These are phyloP conservation scores for Drosophila quadrilineata DNA, from an alignment of 1,140 invertebrate species.

Conservation along the genomic window DNA sequence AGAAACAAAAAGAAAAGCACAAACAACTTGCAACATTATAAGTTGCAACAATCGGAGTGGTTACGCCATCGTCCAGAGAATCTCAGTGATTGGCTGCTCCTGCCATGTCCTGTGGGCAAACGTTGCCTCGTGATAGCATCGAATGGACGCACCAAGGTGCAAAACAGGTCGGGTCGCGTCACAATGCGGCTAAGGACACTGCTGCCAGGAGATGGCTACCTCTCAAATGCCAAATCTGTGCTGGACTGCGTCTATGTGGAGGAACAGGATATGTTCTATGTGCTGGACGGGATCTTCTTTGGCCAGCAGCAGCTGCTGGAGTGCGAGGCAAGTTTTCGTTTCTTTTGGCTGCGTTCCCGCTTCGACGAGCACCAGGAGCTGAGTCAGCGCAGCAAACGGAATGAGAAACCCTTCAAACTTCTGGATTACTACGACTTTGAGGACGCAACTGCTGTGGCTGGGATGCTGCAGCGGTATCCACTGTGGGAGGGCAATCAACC, in stretches of 20 bases:
- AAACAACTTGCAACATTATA: slow-evolving; percentile 4
- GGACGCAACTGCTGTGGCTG: slow-evolving; percentile 36
- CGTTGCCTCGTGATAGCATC: slow-evolving; percentile 89
- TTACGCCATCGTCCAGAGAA: slow-evolving; percentile 91
- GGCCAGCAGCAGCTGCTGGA: slow-evolving; percentile 89
- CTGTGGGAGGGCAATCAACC: slow-evolving; percentile 73
- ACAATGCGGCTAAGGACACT: slow-evolving; percentile 84
- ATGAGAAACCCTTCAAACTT: slow-evolving; percentile 51
- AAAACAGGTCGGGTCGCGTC: slow-evolving; percentile 86
- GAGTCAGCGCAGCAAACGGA: slow-evolving; percentile 20
- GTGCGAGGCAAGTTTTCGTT: slow-evolving; percentile 85
- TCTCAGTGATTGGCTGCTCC: slow-evolving; percentile 89
- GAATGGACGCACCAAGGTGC: slow-evolving; percentile 88
- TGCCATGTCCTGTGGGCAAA: slow-evolving; percentile 91
- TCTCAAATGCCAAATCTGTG: slow-evolving; percentile 81
- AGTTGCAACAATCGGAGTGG: slow-evolving; percentile 90
- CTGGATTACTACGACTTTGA: slow-evolving; percentile 60
- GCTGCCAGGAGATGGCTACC: slow-evolving; percentile 88
- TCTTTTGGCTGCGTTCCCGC: slow-evolving; percentile 70
- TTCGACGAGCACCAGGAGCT: slow-evolving; percentile 48
- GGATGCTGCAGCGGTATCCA: slow-evolving; percentile 52
- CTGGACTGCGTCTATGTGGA: slow-evolving; percentile 91
- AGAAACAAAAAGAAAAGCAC: slow-evolving; percentile 9
- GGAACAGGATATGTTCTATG: slow-evolving; percentile 85
- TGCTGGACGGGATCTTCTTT: slow-evolving; percentile 93